A percentile compares a stretch with the other conserved stretches of the same genome.
phyloP scores from a whole-genome alignment of 2,888 invertebrate species.

The Merodon equestris region DNA sequence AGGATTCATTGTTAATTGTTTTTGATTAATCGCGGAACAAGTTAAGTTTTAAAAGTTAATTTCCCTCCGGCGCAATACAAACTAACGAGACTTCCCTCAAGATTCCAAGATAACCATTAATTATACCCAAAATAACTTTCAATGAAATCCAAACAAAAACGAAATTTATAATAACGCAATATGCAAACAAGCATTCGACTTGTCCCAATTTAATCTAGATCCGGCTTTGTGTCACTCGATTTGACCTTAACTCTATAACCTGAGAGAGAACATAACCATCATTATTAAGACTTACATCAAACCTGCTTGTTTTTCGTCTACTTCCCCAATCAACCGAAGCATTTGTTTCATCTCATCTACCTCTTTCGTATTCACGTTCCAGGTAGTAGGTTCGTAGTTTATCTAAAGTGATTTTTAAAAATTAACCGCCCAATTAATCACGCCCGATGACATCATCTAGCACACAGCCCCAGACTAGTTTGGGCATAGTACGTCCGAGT shows the following conservation, averaged over 20 bases:
- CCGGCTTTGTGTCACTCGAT: constrained; percentile 23
- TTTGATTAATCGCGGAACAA: no score
- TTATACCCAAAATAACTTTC: not conserved
- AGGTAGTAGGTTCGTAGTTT: constrained; percentile 19
- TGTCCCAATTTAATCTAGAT: constrained; percentile 45
- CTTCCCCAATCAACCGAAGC: not conserved
- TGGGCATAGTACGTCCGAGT: not conserved
- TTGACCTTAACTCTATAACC: constrained; percentile 37
- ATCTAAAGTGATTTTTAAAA: constrained; percentile 50
- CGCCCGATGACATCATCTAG: constrained; percentile 53
- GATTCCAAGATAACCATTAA: not conserved
- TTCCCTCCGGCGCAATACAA: no score
- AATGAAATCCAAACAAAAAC: constrained; percentile 2
- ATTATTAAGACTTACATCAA: constrained; percentile 19
- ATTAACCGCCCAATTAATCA: constrained; percentile 56
- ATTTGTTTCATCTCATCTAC: not conserved
- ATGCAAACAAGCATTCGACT: constrained; percentile 8
- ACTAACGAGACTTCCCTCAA: no score
- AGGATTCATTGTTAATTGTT: no score
- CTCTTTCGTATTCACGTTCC: not conserved
- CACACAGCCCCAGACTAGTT: constrained; percentile 24
- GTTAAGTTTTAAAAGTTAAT: no score
- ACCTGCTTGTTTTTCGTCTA: constrained; percentile 3
- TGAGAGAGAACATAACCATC: constrained; percentile 8
- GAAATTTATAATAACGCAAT: not conserved